Conservation (phyloP, 2,797 vertebrate genomes). For the Dermochelys coriacea region DNA sequence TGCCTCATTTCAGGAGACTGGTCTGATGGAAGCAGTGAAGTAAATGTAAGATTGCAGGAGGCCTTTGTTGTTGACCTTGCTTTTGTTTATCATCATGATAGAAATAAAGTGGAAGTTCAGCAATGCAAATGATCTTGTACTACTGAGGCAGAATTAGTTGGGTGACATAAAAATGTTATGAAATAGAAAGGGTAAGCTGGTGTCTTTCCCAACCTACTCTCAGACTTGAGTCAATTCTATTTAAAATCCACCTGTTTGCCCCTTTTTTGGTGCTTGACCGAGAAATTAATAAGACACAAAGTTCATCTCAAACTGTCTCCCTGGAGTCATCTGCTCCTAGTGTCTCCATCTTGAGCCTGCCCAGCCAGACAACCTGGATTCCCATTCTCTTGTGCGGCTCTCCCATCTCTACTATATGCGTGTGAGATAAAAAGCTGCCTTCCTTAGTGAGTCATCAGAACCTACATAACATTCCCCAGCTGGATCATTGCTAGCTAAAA, state of each 20-base stretch:
- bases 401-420: neutral
- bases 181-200: neutral
- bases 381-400: neutral
- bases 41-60: neutral
- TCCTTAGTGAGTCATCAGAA: neutral
- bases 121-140: neutral
- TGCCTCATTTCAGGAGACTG: conserved; percentile 2
- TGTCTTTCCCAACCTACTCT: neutral
- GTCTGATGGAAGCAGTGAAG: neutral
- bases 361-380: neutral
- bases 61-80: neutral
- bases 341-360: neutral
- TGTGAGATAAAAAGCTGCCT: neutral
- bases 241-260: neutral
- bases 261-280: neutral
- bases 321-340: neutral
- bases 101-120: neutral
- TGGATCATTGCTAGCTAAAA: neutral
- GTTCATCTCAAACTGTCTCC: neutral
- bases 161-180: neutral
- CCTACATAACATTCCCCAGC: neutral
- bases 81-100: neutral
- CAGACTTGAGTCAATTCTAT: neutral
- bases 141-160: neutral
- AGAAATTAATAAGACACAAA: neutral